Evolutionary conservation across 2,888 invertebrate genomes (phyloP).

Genomic region (Aricia artaxerxes): DNA sequence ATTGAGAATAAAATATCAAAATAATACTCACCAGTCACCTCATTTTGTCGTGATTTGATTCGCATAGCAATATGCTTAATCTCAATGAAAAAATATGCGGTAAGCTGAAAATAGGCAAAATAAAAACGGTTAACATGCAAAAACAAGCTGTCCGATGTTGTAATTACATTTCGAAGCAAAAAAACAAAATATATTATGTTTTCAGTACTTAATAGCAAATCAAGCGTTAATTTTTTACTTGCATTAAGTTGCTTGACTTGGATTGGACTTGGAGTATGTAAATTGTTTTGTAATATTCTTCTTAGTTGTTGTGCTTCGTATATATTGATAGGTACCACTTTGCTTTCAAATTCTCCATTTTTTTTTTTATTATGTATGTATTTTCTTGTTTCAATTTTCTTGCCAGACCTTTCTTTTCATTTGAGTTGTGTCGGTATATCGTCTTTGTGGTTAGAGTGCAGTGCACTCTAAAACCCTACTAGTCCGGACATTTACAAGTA

Average conservation of each 20-base stretch:
- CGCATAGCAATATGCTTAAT: background rate
- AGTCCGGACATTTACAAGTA: no score
- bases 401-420: background rate
- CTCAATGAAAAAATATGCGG: background rate
- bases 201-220: background rate
- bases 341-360: background rate
- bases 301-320: no score
- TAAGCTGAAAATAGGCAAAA: background rate
- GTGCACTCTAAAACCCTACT: no score
- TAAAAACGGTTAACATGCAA: background rate
- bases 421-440: background rate
- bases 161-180: no score
- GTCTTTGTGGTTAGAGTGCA: background rate
- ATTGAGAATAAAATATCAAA: background rate
- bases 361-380: no score
- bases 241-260: background rate
- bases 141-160: background rate
- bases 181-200: background rate
- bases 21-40: background rate
- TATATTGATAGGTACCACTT: background rate
- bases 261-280: background rate
- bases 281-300: background rate
- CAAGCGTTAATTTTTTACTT: background rate
- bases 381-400: no score
- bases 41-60: background rate